Evolutionary conservation across 2,113 vertebrate genomes (phyloP).

Genomic region (Lamprologus callipterus): DNA sequence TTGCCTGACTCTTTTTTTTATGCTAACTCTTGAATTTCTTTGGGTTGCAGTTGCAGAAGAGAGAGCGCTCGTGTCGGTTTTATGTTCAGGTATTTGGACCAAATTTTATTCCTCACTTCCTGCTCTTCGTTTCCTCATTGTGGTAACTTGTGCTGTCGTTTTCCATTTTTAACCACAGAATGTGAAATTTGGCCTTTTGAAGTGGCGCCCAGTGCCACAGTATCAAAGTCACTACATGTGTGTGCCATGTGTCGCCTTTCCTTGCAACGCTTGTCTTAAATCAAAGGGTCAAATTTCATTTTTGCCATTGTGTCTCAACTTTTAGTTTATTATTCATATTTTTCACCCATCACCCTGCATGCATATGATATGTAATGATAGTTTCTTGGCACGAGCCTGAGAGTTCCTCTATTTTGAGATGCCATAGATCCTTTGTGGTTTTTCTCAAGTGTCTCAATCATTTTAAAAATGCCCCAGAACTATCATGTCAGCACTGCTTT

Average conservation of each 20-base stretch:
- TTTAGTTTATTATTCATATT: neutral
- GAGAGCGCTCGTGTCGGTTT: slow-evolving; percentile 97
- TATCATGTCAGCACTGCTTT: neutral
- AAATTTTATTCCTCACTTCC: neutral
- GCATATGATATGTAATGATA: neutral
- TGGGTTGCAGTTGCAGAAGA: slow-evolving; percentile 96
- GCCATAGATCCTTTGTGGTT: neutral
- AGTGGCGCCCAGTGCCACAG: neutral
- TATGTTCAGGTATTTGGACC: slow-evolving; percentile 91
- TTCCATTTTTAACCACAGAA: neutral
- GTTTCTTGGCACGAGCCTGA: neutral
- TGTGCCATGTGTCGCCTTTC: neutral
- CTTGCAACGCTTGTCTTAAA: neutral
- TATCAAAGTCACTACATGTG: neutral
- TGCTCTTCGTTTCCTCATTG: neutral
- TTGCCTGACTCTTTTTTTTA: neutral
- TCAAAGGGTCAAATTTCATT: slow-evolving; percentile 30
- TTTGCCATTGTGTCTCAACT: neutral
- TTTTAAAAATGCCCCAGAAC: neutral
- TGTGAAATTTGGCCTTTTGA: slow-evolving; percentile 40
- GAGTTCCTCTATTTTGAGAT: neutral
- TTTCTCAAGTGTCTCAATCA: neutral
- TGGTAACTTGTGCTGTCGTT: neutral
- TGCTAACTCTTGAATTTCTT: slow-evolving; percentile 54
- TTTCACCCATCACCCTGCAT: neutral